Conservation (phyloP, 2,888 invertebrate genomes). For the Spisula subtruncata region DNA sequence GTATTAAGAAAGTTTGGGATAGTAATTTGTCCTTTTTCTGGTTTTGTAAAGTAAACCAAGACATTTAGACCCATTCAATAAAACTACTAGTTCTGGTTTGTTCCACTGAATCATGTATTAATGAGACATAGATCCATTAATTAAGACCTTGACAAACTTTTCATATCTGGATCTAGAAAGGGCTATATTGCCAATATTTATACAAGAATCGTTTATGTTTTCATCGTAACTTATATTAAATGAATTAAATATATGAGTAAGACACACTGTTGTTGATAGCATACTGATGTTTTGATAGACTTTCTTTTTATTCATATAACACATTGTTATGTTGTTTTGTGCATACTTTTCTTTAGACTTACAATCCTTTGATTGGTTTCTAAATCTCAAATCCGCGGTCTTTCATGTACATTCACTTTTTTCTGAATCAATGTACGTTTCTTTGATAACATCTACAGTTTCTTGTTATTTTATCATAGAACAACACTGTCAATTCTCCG, state of each 20-base stretch:
- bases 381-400: constrained; percentile 25
- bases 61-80: too few relatives aligned
- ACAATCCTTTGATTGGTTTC: not conserved
- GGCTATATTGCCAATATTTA: too few relatives aligned
- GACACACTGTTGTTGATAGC: not conserved
- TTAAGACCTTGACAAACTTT: too few relatives aligned
- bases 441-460: not conserved
- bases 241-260: not conserved
- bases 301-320: not conserved
- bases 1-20: too few relatives aligned
- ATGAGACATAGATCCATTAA: too few relatives aligned
- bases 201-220: too few relatives aligned
- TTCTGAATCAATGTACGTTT: constrained; percentile 10
- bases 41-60: too few relatives aligned
- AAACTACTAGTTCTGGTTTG: too few relatives aligned
- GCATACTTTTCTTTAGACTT: not conserved
- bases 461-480: not conserved
- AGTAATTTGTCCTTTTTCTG: too few relatives aligned
- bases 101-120: too few relatives aligned
- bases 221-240: too few relatives aligned
- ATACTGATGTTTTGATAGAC: not conserved
- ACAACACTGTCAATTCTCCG: not conserved
- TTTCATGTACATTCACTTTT: constrained; percentile 25
- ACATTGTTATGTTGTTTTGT: not conserved
- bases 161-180: too few relatives aligned